A percentile compares a stretch with the other conserved stretches of the same genome.
These are phyloP conservation scores for Tuberolachnus salignus DNA, from an alignment of 2,888 invertebrate species.

Conservation along the genomic window DNA sequence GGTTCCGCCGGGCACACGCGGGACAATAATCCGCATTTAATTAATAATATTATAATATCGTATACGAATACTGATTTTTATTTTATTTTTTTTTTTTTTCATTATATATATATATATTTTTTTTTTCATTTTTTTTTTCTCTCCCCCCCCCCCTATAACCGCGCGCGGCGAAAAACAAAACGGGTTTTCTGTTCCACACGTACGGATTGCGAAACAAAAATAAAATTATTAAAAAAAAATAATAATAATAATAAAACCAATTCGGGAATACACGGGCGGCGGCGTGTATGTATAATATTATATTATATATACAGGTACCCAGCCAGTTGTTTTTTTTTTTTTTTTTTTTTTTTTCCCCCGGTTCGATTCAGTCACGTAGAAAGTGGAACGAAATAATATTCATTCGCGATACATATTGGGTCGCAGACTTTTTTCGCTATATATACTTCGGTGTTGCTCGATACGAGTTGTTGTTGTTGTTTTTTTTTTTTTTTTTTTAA, in stretches of 20 bases:
- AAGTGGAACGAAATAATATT: constrained; percentile 53
- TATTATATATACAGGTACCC: too few species aligned
- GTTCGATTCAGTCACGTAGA: constrained; percentile 46
- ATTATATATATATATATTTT: too few species aligned
- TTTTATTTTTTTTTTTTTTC: too few species aligned
- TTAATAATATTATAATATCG: too few species aligned
- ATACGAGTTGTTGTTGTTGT: constrained; percentile 6
- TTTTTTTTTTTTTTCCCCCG: constrained; percentile 27
- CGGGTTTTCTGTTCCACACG: constrained; percentile 49
- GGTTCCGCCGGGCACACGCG: constrained; percentile 2
- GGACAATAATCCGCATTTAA: constrained; percentile 34
- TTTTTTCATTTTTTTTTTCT: neutral
- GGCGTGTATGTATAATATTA: neutral
- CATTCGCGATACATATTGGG: constrained; percentile 10
- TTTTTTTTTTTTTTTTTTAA: constrained; percentile 3
- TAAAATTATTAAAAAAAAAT: too few species aligned
- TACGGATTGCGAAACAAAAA: constrained; percentile 39
- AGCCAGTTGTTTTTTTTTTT: too few species aligned
- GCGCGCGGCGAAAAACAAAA: constrained; percentile 14
- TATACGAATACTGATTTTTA: neutral
- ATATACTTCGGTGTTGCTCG: neutral
- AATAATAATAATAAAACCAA: too few species aligned
- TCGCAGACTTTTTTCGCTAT: constrained; percentile 30
- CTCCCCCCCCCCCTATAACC: too few species aligned
- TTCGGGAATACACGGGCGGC: constrained; percentile 15